Percentiles rank a stretch among this genome's conserved stretches.
phyloP scores from a whole-genome alignment of 1,140 invertebrate species.

The Drosophila elegans region DNA sequence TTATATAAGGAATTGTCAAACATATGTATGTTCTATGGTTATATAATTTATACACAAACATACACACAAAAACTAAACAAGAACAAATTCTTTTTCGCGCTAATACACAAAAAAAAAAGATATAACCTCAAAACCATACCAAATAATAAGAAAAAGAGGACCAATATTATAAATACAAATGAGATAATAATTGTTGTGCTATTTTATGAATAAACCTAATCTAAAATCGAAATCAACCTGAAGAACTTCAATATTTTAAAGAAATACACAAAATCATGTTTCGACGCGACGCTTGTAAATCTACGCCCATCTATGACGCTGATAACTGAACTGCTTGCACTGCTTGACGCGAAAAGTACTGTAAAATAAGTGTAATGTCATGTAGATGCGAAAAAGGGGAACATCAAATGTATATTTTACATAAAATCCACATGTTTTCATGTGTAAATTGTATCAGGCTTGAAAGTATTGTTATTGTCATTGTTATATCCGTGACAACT shows the following conservation, averaged over 20 bases:
- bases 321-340: constrained; percentile 5
- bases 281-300: constrained; percentile 9
- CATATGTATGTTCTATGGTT: constrained; percentile 76
- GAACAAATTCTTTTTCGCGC: constrained; percentile 36
- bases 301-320: constrained; percentile 6
- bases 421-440: too few relatives aligned
- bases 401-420: too few relatives aligned
- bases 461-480: not conserved
- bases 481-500: too few relatives aligned
- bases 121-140: constrained; percentile 68
- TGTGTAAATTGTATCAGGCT: not conserved
- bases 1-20: constrained; percentile 76
- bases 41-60: constrained; percentile 61
- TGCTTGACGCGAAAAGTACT: constrained; percentile 5
- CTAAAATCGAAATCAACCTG: constrained; percentile 28
- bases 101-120: constrained; percentile 57
- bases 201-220: constrained; percentile 71
- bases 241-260: constrained; percentile 15
- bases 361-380: not conserved
- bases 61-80: constrained; percentile 21
- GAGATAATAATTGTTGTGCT: constrained; percentile 63
- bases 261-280: not conserved
- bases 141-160: constrained; percentile 64
- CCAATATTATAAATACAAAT: constrained; percentile 49
- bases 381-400: not conserved